Evolutionary conservation across 1,140 invertebrate genomes (phyloP), one percentile per base, ranked within the genome.

Genomic region (Aplysia californica): DNA sequence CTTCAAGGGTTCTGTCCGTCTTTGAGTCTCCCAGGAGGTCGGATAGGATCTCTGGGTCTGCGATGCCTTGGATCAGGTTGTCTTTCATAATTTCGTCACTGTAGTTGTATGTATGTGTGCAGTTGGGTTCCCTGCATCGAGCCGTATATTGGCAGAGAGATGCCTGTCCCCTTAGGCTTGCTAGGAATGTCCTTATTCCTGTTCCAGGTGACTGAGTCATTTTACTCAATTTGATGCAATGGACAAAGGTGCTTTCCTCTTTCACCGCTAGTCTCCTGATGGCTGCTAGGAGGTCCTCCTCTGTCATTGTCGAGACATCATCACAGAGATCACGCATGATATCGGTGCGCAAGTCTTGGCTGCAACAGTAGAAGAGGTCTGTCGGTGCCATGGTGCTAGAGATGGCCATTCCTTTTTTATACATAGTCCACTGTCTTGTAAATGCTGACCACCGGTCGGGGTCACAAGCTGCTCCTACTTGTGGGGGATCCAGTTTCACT

Each of bases 201-300:
- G 79, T 79, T 23, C 80, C 81, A 38, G 79, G 44, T n/a, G 77
- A 80, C 44, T 80, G 79, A 0, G 64, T 31, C 79, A 84, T 84
- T 18, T 78, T 78, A 58, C 81, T 65, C 5, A 84, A 59, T 4
- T 72, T 69, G 4, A 79, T 67, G 29, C 76, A n/a, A 26, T 75
- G 76, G 1, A 84, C 79, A 72, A 84, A 79, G 3, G 75, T 78
- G 35, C 80, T 84, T 68, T 82, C 77, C 6, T 78, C 5, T 79
- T 80, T 66, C 4, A 66, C 64, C 39, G 80, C 79, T 26, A 77
- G 72, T 33, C n/a, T 76, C 23, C 69, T 55, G 1, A 82, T 80
- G 18, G 79, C 77, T 18, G 31, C 41, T 18, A 82, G 36, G 3
- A 83, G 78, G n/a, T 79, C 77, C 29, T 67, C 39, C 18, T 67